Percentiles rank a stretch among this genome's conserved stretches.
Evolutionary conservation across 1,140 invertebrate genomes (phyloP).

Genomic region (Latrodectus geometricus): DNA sequence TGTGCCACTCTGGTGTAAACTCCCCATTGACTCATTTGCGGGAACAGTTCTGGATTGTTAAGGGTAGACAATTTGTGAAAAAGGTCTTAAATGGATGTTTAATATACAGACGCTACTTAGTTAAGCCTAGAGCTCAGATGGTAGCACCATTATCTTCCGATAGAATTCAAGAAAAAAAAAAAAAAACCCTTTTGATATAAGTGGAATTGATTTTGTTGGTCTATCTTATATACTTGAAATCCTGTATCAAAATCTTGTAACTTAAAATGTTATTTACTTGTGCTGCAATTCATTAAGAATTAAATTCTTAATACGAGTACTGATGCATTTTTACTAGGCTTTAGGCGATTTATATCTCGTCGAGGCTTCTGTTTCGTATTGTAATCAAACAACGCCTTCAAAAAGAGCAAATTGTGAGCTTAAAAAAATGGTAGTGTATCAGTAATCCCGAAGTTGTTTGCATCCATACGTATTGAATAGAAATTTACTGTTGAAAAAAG

Average conservation of each 20-base stretch:
- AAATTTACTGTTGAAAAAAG: slow-evolving; percentile 11
- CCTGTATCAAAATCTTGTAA: neutral
- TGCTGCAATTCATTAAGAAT: neutral
- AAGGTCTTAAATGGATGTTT: slow-evolving; percentile 2
- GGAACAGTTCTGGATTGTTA: slow-evolving; percentile 5
- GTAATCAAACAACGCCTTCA: slow-evolving; percentile 23
- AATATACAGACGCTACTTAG: neutral
- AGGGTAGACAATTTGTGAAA: slow-evolving; percentile 12
- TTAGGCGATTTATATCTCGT: neutral
- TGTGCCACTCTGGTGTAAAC: neutral
- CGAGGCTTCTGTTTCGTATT: slow-evolving; percentile 4
- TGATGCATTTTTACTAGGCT: neutral
- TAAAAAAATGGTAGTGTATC: slow-evolving; percentile 1
- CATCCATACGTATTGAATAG: neutral
- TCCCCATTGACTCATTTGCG: neutral
- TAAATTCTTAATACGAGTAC: neutral
- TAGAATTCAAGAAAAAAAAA: neutral
- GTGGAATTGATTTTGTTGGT: slow-evolving; percentile 5
- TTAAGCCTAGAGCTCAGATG: neutral
- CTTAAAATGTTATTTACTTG: neutral
- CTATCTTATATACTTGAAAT: neutral
- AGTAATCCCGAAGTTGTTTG: slow-evolving; percentile 1
- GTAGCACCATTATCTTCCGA: neutral
- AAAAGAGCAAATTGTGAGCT: slow-evolving; percentile 6
- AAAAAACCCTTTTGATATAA: too few species aligned